These are phyloP conservation scores for Cololabis saira DNA, from an alignment of 2,113 vertebrate genomes.

Conservation along the genomic window DNA sequence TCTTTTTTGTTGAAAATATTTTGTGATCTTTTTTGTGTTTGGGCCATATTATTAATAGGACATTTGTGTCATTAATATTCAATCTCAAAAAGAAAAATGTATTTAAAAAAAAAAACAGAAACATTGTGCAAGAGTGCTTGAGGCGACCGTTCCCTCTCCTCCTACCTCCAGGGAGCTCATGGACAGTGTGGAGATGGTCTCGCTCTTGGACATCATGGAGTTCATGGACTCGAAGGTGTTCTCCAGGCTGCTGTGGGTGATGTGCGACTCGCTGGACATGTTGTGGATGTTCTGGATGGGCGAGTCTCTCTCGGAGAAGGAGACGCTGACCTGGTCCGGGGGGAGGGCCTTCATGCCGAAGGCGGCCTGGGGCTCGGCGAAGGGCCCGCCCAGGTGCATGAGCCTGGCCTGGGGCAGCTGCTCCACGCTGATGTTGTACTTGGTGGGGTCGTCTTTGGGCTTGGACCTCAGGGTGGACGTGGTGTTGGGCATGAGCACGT, in stretches of 20 bases:
- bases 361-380: slow-evolving; percentile 84
- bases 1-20: no score
- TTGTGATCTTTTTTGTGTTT: no score
- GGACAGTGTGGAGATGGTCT: slow-evolving; percentile 93
- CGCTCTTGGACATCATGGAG: slow-evolving; percentile 92
- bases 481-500: slow-evolving; percentile 93
- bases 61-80: no score
- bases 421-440: slow-evolving; percentile 94
- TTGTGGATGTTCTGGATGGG: slow-evolving; percentile 87
- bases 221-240: slow-evolving; percentile 92
- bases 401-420: slow-evolving; percentile 95
- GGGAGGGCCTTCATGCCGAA: slow-evolving; percentile 88
- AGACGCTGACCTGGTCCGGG: slow-evolving; percentile 85
- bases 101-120: no score
- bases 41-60: no score
- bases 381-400: slow-evolving; percentile 91
- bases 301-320: slow-evolving; percentile 85
- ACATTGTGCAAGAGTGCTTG: background rate
- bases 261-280: slow-evolving; percentile 89
- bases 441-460: slow-evolving; percentile 89
- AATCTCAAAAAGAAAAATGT: no score
- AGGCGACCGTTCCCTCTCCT: background rate
- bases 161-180: slow-evolving; percentile 98
- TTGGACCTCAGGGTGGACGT: slow-evolving; percentile 91
- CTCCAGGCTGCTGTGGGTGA: slow-evolving; percentile 89